phyloP scores from a whole-genome alignment of 2,797 vertebrate genomes.

The Scomberomorus guttatus region DNA sequence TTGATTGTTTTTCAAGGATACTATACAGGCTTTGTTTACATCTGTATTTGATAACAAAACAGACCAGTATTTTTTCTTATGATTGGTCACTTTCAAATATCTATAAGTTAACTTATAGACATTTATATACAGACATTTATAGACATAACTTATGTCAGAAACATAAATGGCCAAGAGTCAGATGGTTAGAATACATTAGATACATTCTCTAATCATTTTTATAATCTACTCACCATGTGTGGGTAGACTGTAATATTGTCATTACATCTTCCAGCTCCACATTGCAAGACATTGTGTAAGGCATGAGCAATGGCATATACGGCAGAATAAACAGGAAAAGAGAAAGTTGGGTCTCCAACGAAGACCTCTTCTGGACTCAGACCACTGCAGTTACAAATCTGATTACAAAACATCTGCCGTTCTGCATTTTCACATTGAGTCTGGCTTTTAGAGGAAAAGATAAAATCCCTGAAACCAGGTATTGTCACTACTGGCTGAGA shows the following conservation, averaged over 20 bases:
- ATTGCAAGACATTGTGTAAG: slow-evolving; percentile 86
- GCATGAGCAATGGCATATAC: slow-evolving; percentile 87
- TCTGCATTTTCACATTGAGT: neutral
- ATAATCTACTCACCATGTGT: slow-evolving; percentile 82
- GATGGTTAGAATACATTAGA: neutral
- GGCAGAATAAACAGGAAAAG: slow-evolving; percentile 83
- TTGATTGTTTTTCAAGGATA: no score
- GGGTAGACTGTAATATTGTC: slow-evolving; percentile 76
- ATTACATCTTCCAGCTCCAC: slow-evolving; percentile 76
- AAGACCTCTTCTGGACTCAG: slow-evolving; percentile 43
- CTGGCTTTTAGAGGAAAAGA: slow-evolving; percentile 24
- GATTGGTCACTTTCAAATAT: neutral
- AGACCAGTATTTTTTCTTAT: neutral
- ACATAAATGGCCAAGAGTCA: no score
- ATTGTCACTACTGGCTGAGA: slow-evolving; percentile 65
- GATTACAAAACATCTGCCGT: slow-evolving; percentile 67
- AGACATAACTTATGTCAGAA: no score
- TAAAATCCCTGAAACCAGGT: slow-evolving; percentile 82
- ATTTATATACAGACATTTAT: no score
- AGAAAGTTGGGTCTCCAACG: slow-evolving; percentile 65
- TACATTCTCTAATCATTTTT: neutral
- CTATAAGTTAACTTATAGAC: no score
- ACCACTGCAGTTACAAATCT: slow-evolving; percentile 75
- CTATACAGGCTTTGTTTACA: no score
- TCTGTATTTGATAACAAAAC: no score